A percentile compares a stretch with the other conserved stretches of the same genome.
These are phyloP conservation scores for Acanthis flammea DNA, from an alignment of 2,797 vertebrate species.

Conservation along the genomic window DNA sequence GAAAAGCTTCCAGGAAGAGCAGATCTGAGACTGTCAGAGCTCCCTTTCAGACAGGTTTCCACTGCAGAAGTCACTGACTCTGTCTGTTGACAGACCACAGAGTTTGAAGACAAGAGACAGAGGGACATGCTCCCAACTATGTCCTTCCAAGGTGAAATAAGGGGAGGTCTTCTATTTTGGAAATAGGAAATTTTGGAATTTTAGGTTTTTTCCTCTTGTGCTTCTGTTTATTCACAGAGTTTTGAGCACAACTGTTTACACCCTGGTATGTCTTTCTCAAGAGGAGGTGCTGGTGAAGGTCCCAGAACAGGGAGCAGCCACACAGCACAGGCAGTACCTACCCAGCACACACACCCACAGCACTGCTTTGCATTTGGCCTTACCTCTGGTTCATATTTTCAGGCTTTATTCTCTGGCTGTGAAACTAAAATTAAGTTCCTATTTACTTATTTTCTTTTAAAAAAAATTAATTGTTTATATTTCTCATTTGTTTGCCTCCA, in stretches of 20 bases:
- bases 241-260: background rate
- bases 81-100: background rate
- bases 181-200: background rate
- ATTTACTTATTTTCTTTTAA: background rate
- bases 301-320: background rate
- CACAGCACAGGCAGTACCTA: background rate
- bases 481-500: background rate
- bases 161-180: background rate
- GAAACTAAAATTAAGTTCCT: background rate
- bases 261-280: background rate
- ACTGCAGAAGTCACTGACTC: background rate
- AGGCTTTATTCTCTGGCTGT: background rate
- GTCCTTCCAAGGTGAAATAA: background rate
- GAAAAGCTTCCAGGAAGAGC: background rate
- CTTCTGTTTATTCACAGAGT: background rate
- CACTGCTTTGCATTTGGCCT: background rate
- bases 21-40: background rate
- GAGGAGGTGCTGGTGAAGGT: background rate
- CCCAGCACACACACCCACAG: accelerated
- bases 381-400: background rate
- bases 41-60: background rate
- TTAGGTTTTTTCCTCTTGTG: accelerated
- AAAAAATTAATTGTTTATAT: background rate
- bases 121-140: background rate
- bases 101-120: background rate